These are phyloP conservation scores for Fulmarus glacialis DNA, from an alignment of 2,113 vertebrate genomes.

Conservation along the genomic window DNA sequence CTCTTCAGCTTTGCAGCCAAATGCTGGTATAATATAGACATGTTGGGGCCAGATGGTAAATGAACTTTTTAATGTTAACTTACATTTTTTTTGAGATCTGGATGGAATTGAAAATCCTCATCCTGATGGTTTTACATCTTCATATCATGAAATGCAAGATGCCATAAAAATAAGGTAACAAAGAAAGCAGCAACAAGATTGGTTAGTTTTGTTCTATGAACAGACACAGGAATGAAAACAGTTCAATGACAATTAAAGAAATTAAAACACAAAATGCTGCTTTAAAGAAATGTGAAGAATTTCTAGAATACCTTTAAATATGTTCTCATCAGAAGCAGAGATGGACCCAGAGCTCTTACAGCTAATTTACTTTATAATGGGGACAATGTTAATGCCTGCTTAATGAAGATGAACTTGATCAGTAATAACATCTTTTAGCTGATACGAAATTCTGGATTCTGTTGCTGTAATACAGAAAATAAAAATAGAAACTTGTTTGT, in stretches of 20 bases:
- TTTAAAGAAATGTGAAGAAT: not conserved
- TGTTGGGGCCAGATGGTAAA: slow-evolving; percentile 21
- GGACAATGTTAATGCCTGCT: not conserved
- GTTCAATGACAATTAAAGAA: not conserved
- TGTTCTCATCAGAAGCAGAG: not conserved
- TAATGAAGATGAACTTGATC: not conserved
- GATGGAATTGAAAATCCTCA: not conserved
- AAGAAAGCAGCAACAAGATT: not conserved
- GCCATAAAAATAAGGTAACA: not conserved
- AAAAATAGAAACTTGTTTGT: not conserved
- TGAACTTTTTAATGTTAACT: not conserved
- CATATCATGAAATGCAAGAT: not conserved
- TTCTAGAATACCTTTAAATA: not conserved
- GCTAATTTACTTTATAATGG: not conserved
- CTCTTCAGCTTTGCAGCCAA: not conserved
- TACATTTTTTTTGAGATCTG: not conserved
- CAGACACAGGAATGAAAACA: not conserved
- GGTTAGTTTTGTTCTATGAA: not conserved
- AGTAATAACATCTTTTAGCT: not conserved
- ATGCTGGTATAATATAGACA: not conserved
- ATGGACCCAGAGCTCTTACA: not conserved
- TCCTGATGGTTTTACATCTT: not conserved
- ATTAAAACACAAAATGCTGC: not conserved
- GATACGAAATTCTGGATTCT: not conserved
- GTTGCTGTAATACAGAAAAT: not conserved